Conservation (phyloP, 2,797 vertebrate species). For the Cephalopachus bancanus region DNA sequence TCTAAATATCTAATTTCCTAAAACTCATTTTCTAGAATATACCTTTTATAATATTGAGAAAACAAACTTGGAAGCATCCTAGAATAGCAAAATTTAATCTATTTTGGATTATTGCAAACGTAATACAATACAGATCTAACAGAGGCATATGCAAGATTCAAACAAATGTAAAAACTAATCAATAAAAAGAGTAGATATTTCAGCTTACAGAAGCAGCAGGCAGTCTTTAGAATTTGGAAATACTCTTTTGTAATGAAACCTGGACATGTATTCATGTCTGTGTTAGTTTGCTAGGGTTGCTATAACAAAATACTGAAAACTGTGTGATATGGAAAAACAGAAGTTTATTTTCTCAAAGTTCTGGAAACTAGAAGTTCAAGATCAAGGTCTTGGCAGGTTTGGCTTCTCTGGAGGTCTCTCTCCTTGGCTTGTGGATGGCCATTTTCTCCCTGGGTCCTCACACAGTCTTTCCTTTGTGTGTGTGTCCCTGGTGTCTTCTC, state of each 20-base stretch:
- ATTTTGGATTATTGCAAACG: constrained; percentile 11
- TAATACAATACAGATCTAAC: background rate
- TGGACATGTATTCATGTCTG: background rate
- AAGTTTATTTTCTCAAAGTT: background rate
- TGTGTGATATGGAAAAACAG: background rate
- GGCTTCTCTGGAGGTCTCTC: background rate
- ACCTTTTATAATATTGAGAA: constrained; percentile 14
- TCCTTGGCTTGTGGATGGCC: background rate
- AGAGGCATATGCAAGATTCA: background rate
- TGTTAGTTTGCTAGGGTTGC: background rate
- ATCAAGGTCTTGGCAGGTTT: background rate
- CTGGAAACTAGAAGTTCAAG: background rate
- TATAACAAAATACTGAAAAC: background rate
- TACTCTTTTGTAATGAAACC: background rate
- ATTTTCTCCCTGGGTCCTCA: background rate
- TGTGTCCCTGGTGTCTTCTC: background rate
- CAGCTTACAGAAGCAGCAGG: background rate
- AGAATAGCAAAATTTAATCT: constrained; percentile 46
- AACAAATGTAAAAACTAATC: background rate
- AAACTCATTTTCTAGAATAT: constrained; percentile 9
- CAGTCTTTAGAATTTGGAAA: constrained; percentile 23
- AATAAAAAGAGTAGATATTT: background rate
- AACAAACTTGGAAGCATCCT: constrained; percentile 51
- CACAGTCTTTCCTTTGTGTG: background rate
- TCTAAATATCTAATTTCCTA: constrained; percentile 27